phyloP scores from a whole-genome alignment of 2,888 invertebrate species.

The Drosophila kokeensis region DNA sequence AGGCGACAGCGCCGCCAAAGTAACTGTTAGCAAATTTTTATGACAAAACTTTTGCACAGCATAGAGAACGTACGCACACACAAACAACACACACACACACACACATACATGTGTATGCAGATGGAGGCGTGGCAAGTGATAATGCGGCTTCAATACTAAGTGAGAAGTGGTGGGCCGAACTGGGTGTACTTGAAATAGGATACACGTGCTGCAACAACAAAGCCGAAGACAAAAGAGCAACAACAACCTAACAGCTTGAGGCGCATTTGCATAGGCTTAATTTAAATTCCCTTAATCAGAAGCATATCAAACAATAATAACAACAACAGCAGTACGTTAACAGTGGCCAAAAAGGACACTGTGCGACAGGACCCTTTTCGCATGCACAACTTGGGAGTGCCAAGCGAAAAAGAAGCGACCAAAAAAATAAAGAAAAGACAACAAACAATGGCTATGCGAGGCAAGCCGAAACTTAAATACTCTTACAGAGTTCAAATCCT shows the following conservation, averaged over 20 bases:
- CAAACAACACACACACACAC: not conserved
- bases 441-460: not conserved
- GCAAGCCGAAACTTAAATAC: not conserved
- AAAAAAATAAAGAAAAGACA: not conserved
- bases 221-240: constrained; percentile 7
- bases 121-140: constrained; percentile 38
- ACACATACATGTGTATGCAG: constrained; percentile 30
- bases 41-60: constrained; percentile 66
- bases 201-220: constrained; percentile 54
- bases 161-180: constrained; percentile 2
- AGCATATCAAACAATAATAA: constrained; percentile 59
- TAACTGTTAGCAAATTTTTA: constrained; percentile 66
- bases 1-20: constrained; percentile 48
- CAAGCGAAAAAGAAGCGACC: constrained; percentile 21
- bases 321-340: constrained; percentile 21
- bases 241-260: constrained; percentile 59
- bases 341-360: constrained; percentile 66
- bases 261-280: constrained; percentile 81
- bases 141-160: constrained; percentile 25
- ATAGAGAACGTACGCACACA: not conserved
- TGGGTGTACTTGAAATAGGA: constrained; percentile 40
- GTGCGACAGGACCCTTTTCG: constrained; percentile 67
- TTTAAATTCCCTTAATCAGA: constrained; percentile 80
- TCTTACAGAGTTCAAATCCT: not conserved
- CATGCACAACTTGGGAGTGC: constrained; percentile 48